phyloP scores from a whole-genome alignment of 1,140 invertebrate genomes.

The Subanguina moxae region DNA sequence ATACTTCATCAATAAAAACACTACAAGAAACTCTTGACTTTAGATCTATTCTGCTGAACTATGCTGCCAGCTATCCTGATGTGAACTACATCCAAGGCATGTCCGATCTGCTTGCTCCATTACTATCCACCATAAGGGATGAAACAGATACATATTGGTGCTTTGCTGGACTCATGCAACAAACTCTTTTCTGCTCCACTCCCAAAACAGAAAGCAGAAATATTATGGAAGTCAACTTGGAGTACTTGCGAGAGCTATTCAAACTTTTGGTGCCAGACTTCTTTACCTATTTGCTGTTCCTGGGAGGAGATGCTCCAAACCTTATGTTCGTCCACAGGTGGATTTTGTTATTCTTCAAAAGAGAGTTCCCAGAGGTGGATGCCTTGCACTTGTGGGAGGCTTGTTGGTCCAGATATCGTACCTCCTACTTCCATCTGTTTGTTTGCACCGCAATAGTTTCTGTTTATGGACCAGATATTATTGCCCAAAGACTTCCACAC shows the following conservation, averaged over 20 bases:
- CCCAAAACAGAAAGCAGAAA: conserved; percentile 76
- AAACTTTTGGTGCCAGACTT: conserved; percentile 75
- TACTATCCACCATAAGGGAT: conserved; percentile 77
- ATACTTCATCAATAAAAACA: too few species aligned
- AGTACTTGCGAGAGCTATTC: conserved; percentile 79
- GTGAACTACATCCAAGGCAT: conserved; percentile 80
- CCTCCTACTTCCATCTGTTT: conserved; percentile 86
- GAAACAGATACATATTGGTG: conserved; percentile 86
- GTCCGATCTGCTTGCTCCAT: conserved; percentile 82
- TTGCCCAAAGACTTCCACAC: conserved; percentile 78
- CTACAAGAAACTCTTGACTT: conserved; percentile 32
- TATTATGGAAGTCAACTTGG: conserved; percentile 81
- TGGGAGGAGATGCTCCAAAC: conserved; percentile 73
- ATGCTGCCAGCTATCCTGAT: conserved; percentile 78
- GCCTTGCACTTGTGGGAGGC: conserved; percentile 82
- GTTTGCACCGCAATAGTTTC: conserved; percentile 82
- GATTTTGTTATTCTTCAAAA: conserved; percentile 82
- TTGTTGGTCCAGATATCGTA: conserved; percentile 87
- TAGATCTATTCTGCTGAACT: conserved; percentile 82
- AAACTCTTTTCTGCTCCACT: conserved; percentile 80
- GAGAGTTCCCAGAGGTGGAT: conserved; percentile 78
- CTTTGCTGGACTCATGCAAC: conserved; percentile 85
- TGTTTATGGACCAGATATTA: conserved; percentile 81
- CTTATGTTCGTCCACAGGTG: conserved; percentile 85
- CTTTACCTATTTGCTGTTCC: conserved; percentile 71